A percentile compares a stretch with the other conserved stretches of the same genome.
phyloP scores from a whole-genome alignment of 2,888 invertebrate species.

The Leptopilina drosophilae region DNA sequence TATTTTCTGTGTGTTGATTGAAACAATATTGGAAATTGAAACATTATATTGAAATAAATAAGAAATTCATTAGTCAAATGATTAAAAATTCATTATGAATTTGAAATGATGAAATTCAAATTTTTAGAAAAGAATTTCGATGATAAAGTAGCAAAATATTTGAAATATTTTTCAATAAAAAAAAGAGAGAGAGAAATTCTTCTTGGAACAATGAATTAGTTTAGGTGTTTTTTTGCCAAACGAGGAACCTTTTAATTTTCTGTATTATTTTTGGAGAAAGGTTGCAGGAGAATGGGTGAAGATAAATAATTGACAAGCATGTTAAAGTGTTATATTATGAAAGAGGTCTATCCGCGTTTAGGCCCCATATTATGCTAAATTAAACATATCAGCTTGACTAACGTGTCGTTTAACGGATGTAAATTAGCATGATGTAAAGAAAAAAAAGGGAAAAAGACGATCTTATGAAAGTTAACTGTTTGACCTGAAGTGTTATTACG shows the following conservation, averaged over 20 bases:
- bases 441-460: conserved; percentile 1
- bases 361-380: conserved; percentile 36
- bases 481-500: conserved; percentile 33
- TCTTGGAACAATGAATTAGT: not conserved
- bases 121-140: too few species aligned
- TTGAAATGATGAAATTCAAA: too few species aligned
- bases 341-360: conserved; percentile 9
- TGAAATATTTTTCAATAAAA: not conserved
- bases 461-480: conserved; percentile 34
- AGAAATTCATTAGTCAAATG: too few species aligned
- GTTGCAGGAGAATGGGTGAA: not conserved
- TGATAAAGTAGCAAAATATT: not conserved
- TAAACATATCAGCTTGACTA: conserved; percentile 37
- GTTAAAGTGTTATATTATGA: conserved; percentile 28
- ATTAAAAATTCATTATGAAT: too few species aligned
- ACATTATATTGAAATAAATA: too few species aligned
- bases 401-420: conserved; percentile 36
- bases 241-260: not conserved
- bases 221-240: not conserved
- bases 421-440: conserved; percentile 15
- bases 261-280: not conserved
- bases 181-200: not conserved
- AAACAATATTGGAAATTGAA: too few species aligned
- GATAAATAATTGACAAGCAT: conserved; percentile 32
- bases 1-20: too few species aligned